Base-by-base conservation (phyloP, 2,797 vertebrate species). In the Tangara arthus region DNA sequence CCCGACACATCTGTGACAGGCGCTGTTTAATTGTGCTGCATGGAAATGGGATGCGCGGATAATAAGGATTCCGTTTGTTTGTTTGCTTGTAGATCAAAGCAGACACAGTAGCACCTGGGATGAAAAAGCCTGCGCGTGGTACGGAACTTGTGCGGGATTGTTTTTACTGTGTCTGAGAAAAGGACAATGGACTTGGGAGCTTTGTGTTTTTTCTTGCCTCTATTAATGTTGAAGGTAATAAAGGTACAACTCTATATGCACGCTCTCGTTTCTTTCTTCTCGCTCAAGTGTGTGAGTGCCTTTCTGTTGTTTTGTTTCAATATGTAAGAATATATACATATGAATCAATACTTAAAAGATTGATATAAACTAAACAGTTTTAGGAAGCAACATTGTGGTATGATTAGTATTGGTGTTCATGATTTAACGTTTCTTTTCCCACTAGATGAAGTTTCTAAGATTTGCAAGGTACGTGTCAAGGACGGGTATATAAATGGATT, bases 401-500 rank as follows among this genome's bases (percentile, higher is more conserved):
- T 92, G 97, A 97, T 97, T 97, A 97, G 96, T 97, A 92, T 95
- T 96, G 97, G 97, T 97, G 96, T 97, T 98, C 96, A 59, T 96
- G 97, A 96, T 97, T 98, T 97, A 98, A 97, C 97, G 79, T 98
- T 98, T 97, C 97, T 98, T 98, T 98, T 97, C 98, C 98, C 97
- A 97, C 97, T 98, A 98, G 98, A 98, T 98, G 98, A 98, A 98
- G 98, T 98, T 98, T 98, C 97, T 97, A 97, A 98, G 98, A 98
- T 98, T 98, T 97, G 96, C 97, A 98, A 98, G 98, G 98, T 98
- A 98, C 97, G 87, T 98, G 98, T 98, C 98, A 98, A 98, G 98
- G 98, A 98, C 98, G 97, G 97, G 97, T 97, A 94, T 98, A 98
- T 98, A 98, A 98, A 98, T 98, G 98, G 98, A 98, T 98, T 98